Evolutionary conservation across 2,797 vertebrate genomes (phyloP), one percentile per base, ranked within the genome.

Genomic region (Aeoliscus strigatus): DNA sequence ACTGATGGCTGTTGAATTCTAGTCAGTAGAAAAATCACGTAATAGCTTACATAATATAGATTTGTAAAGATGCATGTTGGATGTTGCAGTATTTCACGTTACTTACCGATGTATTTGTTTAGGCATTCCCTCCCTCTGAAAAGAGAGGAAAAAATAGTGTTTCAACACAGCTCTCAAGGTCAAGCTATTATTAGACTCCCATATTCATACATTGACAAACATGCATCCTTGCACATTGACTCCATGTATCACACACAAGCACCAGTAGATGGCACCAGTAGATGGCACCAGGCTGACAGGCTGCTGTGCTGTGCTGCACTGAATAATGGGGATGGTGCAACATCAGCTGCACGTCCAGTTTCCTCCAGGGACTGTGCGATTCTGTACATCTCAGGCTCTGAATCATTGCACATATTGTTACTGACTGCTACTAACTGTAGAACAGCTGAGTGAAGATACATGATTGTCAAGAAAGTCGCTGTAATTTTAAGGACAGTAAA

Each of bases 71-170:
- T 17, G 5, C 9, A 6, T 40, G 10, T 38, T 29, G 41, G 29
- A 16, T 15, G 12, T 5, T 10, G 16, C 11, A 25, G 10, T n/a
- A 3, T 31, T 33, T 41, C 4, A 23, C 27, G 9, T 24, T 14
- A 67, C 81, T 70, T 35, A 81, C 81, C 63, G 51, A 39, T 29
- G 42, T n/a, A 48, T 39, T 61, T 39, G 31, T 18, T 80, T 83
- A 87, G 56, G 85, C 82, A 24, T 84, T 84, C 6, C 83, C 85
- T 58, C 68, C 83, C 48, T 84, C 82, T 87, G 53, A 18, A 42
- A 49, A 33, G 14, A 31, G 1, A 44, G 7, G 67, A 14, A 61
- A 42, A 62, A 39, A 51, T 26, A 40, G 11, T 27, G 37, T 9
- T 29, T 16, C 28, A 50, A 28, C 3, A 56, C 3, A 4, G 14